Conservation (phyloP, 2,888 invertebrate species). For the Phengaris alcon region DNA sequence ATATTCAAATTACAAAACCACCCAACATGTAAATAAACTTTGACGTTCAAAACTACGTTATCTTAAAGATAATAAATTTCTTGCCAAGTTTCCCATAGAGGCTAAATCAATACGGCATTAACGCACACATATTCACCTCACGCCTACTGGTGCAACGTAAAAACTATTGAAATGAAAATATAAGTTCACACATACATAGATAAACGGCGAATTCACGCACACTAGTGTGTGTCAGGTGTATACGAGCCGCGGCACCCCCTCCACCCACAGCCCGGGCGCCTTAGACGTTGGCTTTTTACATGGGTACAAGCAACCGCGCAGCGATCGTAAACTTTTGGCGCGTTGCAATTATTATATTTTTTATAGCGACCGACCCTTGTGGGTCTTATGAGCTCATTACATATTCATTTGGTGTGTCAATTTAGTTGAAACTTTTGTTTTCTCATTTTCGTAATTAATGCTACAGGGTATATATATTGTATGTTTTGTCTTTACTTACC, state of each 20-base stretch:
- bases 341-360: conserved; percentile 27
- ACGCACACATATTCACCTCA: conserved; percentile 61
- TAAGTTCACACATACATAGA: conserved; percentile 57
- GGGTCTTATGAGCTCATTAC: neutral
- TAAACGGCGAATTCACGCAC: conserved; percentile 47
- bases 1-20: conserved; percentile 8
- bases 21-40: conserved; percentile 28
- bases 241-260: conserved; percentile 51
- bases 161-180: conserved; percentile 78
- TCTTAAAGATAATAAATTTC: conserved; percentile 67
- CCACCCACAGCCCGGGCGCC: conserved; percentile 54
- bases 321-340: conserved; percentile 55
- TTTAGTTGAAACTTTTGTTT: conserved; percentile 19
- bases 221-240: conserved; percentile 54
- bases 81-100: conserved; percentile 58
- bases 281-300: conserved; percentile 79
- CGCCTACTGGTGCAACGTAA: conserved; percentile 66
- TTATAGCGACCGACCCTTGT: neutral
- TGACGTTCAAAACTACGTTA: conserved; percentile 34
- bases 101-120: conserved; percentile 75
- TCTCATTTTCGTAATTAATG: conserved; percentile 9
- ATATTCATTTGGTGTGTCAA: conserved; percentile 24
- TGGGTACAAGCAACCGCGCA: conserved; percentile 66
- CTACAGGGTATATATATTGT: neutral
- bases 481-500: neutral